Evolutionary conservation across 2,797 vertebrate species (phyloP).

Genomic region (Knipowitschia caucasica): DNA sequence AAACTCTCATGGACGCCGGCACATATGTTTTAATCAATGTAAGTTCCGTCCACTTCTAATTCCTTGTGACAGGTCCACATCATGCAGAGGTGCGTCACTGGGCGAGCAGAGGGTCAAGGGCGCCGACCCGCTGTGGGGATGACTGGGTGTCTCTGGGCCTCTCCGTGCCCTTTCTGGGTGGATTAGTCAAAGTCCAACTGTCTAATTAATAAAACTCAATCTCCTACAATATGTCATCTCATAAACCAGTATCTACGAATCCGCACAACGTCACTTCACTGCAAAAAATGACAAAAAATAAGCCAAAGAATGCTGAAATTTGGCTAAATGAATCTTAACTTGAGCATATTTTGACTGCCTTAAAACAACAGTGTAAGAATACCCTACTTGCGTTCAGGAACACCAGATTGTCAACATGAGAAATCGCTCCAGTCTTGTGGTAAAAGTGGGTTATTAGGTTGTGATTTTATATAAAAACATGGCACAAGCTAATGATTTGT

Average conservation of each 20-base stretch:
- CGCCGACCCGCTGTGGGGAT: conserved; percentile 54
- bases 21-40: not conserved
- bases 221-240: conserved; percentile 59
- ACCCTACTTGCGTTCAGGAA: too few relatives aligned
- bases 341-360: too few relatives aligned
- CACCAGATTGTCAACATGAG: too few relatives aligned
- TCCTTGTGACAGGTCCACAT: conserved; percentile 43
- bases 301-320: too few relatives aligned
- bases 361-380: too few relatives aligned
- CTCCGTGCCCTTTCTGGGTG: conserved; percentile 70
- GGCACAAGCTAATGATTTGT: too few relatives aligned
- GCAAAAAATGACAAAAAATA: too few relatives aligned
- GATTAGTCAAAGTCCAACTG: conserved; percentile 76
- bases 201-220: conserved; percentile 73
- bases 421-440: too few relatives aligned
- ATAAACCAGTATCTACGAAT: conserved; percentile 36
- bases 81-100: conserved; percentile 58
- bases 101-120: conserved; percentile 67
- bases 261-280: too few relatives aligned
- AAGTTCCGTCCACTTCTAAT: not conserved
- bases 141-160: conserved; percentile 69
- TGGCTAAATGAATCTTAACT: too few relatives aligned
- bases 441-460: too few relatives aligned
- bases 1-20: not conserved
- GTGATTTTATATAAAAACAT: too few relatives aligned